A percentile compares a stretch with the other conserved stretches of the same genome.
phyloP scores from a whole-genome alignment of 2,113 vertebrate genomes.

The Neopipo cinnamomea region DNA sequence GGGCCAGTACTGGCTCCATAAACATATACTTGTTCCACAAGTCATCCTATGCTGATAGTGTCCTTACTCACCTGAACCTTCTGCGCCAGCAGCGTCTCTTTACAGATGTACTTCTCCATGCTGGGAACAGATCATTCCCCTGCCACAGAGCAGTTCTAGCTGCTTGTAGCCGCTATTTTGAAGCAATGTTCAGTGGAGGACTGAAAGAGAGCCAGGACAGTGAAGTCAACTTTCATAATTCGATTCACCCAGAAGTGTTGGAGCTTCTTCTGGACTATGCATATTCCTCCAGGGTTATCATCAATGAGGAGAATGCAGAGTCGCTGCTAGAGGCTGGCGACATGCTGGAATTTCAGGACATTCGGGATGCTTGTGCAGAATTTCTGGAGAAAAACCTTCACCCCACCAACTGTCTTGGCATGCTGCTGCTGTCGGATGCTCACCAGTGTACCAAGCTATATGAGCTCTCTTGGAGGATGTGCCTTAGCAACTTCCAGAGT shows the following conservation, averaged over 20 bases:
- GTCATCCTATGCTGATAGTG: constrained; percentile 83
- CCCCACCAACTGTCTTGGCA: constrained; percentile 82
- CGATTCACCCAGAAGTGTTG: constrained; percentile 81
- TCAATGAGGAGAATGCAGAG: constrained; percentile 83
- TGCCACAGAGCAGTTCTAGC: constrained; percentile 82
- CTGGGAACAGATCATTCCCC: constrained; percentile 80
- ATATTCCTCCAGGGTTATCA: constrained; percentile 82
- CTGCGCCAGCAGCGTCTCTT: constrained; percentile 83
- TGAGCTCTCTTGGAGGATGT: constrained; percentile 84
- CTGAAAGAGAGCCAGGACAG: constrained; percentile 84
- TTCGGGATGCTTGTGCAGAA: constrained; percentile 83
- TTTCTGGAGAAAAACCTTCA: constrained; percentile 84
- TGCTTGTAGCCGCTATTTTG: constrained; percentile 83
- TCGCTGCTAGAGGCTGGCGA: constrained; percentile 80
- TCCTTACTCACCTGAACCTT: constrained; percentile 82
- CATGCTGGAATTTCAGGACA: constrained; percentile 84
- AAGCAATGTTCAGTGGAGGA: constrained; percentile 84
- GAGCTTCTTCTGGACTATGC: constrained; percentile 84
- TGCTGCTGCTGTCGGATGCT: constrained; percentile 81
- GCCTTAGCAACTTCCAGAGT: constrained; percentile 82
- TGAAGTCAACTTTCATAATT: constrained; percentile 83
- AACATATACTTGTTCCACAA: constrained; percentile 85
- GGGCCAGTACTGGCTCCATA: constrained; percentile 83
- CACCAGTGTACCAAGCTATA: constrained; percentile 84
- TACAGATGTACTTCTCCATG: constrained; percentile 82